A percentile compares a stretch with the other conserved stretches of the same genome.
Evolutionary conservation across 2,113 vertebrate species (phyloP).

Genomic region (Herpetotheres cachinnans): DNA sequence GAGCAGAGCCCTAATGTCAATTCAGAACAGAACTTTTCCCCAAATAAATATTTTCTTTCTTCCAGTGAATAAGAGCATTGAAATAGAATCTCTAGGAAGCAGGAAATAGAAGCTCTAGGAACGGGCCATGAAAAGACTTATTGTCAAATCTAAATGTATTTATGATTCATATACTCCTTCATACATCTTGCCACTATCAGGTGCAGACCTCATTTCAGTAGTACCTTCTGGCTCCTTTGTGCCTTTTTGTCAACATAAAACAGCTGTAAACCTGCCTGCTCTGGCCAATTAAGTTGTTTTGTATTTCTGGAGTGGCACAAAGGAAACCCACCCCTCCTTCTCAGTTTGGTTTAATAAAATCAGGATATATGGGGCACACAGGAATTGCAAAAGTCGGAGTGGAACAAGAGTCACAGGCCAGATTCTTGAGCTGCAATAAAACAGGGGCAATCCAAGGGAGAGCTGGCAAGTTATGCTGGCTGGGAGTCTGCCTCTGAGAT

Average conservation of each 20-base stretch:
- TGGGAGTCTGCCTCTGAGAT: not conserved
- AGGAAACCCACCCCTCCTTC: not conserved
- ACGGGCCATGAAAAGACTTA: not conserved
- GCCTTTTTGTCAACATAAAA: not conserved
- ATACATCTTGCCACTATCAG: not conserved
- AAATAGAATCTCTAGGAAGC: not conserved
- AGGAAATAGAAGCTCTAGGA: not conserved
- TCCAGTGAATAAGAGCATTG: not conserved
- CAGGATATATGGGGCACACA: not conserved
- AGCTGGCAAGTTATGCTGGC: not conserved
- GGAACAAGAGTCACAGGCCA: not conserved
- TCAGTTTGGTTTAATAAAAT: not conserved
- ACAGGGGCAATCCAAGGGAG: not conserved
- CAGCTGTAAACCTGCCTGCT: conserved; percentile 30
- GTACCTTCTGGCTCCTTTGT: not conserved
- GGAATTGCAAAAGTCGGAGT: not conserved
- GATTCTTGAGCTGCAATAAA: not conserved
- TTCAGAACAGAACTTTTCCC: not conserved
- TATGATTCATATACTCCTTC: not conserved
- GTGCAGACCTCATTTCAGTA: not conserved
- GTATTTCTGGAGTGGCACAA: conserved; percentile 10
- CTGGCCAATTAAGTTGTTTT: conserved; percentile 20
- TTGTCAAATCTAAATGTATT: not conserved
- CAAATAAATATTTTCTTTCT: not conserved
- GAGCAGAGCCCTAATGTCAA: not conserved